phyloP scores from a whole-genome alignment of 2,113 vertebrate species.

The Strigops habroptila region DNA sequence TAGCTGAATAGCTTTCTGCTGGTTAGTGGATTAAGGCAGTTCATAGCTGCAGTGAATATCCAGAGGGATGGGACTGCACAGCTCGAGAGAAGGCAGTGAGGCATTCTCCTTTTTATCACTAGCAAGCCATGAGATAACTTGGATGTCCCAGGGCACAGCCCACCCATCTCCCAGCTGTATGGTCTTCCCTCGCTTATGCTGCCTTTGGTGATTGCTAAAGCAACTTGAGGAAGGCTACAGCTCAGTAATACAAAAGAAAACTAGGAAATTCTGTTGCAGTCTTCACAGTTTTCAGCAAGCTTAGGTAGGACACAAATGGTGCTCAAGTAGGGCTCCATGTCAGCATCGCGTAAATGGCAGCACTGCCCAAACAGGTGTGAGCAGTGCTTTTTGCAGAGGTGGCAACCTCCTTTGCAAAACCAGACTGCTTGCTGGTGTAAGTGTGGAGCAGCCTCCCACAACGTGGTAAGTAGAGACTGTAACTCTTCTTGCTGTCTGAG shows the following conservation, averaged over 20 bases:
- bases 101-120: neutral
- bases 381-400: neutral
- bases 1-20: neutral
- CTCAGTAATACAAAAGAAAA: neutral
- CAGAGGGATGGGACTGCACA: neutral
- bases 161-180: neutral
- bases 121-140: neutral
- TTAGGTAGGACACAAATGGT: neutral
- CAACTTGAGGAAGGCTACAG: neutral
- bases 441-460: neutral
- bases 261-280: neutral
- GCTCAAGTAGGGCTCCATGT: neutral
- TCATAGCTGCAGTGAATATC: neutral
- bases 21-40: neutral
- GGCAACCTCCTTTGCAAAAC: neutral
- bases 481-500: neutral
- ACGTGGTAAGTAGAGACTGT: fast-evolving
- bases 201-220: neutral
- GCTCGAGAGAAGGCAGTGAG: neutral
- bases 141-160: neutral
- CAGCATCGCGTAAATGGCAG: neutral
- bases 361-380: neutral
- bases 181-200: neutral
- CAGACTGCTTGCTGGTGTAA: neutral
- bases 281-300: neutral